These are phyloP conservation scores for Egretta garzetta DNA, from an alignment of 2,113 vertebrate genomes.

Conservation along the genomic window DNA sequence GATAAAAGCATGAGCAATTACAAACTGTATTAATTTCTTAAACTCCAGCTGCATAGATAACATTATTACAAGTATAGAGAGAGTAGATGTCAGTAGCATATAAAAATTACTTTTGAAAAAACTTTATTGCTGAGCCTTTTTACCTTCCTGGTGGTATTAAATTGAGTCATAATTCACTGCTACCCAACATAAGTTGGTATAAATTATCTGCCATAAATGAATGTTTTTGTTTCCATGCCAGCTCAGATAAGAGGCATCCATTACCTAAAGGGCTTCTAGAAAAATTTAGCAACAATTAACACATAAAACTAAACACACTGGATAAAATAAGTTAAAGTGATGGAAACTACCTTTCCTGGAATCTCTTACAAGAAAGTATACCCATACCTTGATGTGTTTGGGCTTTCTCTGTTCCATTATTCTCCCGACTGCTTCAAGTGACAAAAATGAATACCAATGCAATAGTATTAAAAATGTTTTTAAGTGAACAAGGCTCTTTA, in stretches of 20 bases:
- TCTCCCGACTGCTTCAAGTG: neutral
- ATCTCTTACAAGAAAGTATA: neutral
- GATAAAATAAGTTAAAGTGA: neutral
- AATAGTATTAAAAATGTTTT: neutral
- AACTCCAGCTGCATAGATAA: neutral
- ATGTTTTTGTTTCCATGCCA: neutral
- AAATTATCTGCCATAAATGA: neutral
- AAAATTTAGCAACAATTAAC: neutral
- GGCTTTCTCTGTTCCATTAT: neutral
- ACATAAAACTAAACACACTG: neutral
- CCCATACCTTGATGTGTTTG: neutral
- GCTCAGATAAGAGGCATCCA: neutral
- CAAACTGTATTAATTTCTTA: neutral
- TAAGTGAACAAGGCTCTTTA: neutral
- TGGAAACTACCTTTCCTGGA: neutral
- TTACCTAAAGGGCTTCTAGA: neutral
- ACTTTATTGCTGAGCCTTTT: neutral
- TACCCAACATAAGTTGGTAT: neutral
- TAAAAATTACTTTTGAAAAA: neutral
- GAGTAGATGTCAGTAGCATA: neutral
- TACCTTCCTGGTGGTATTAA: neutral
- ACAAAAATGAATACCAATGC: neutral
- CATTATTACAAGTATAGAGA: neutral
- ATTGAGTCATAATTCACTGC: constrained; percentile 6
- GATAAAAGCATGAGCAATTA: neutral